Evolutionary conservation across 2,888 invertebrate species (phyloP).

Genomic region (Hydroisotoma schaefferi): DNA sequence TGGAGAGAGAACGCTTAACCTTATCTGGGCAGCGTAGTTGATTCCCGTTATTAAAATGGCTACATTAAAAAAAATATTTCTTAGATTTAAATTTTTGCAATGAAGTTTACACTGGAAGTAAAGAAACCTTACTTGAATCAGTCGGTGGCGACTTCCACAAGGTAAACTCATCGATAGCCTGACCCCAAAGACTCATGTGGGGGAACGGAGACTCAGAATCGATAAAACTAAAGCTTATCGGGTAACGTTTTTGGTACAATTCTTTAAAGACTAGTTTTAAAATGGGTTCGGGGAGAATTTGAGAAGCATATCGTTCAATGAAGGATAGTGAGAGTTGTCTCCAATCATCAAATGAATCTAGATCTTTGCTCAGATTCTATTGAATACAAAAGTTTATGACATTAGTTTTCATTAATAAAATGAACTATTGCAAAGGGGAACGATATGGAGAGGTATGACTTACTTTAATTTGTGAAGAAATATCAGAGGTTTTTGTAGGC

Average conservation of each 20-base stretch:
- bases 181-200: slow-evolving; percentile 11
- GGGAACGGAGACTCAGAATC: slow-evolving; percentile 5
- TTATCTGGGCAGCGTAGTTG: slow-evolving; percentile 2
- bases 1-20: slow-evolving; percentile 1
- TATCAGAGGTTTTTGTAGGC: slow-evolving; percentile 1
- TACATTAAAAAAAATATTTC: not conserved
- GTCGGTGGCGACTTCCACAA: slow-evolving; percentile 1
- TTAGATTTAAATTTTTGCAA: too few relatives aligned
- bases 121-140: not conserved
- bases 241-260: not conserved
- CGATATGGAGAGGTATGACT: not conserved
- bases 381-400: not conserved
- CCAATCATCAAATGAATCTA: not conserved
- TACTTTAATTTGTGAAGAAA: slow-evolving; percentile 4
- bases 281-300: not conserved
- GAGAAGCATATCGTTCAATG: not conserved
- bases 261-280: slow-evolving; percentile 1
- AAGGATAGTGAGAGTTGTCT: not conserved
- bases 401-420: not conserved
- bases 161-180: slow-evolving; percentile 7
- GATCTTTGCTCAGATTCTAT: not conserved
- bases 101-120: too few relatives aligned
- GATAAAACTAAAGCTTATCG: not conserved
- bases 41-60: slow-evolving; percentile 1
- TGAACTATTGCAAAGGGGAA: not conserved